Base-by-base conservation (phyloP, 2,888 invertebrate species). In the Lepidochrysops patricia region DNA sequence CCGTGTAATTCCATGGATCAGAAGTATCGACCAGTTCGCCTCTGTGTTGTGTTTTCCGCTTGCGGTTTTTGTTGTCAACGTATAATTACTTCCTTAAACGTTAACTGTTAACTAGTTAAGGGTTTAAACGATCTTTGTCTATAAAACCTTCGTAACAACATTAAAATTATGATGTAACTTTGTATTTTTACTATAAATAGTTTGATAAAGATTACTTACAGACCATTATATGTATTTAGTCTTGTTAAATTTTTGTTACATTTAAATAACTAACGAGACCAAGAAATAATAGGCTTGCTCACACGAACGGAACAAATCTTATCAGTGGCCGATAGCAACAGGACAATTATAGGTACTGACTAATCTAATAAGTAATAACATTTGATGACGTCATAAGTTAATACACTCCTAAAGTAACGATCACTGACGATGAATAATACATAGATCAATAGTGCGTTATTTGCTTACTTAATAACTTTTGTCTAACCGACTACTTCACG, bases 381-480 rank as follows among this genome's bases (percentile, higher is more conserved):
- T 27, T 6, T 13, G 34, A 49, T 59, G 34, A 59, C 52, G 59
- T 59, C 59, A 59, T 13, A 19, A 52, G 50, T 35, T 59, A 52
- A 59, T 58, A 64, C 58, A 61, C 61, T 68, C 72, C 66, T 69
- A 70, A 70, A 52, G 26, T 59, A 26, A 75, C 76, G 74, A 68
- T 75, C 76, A 77, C 77, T 77, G 74, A 69, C 70, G 71, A 79
- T 85, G 83, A 81, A 84, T 85, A 73, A 85, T 84, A 74, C 78
- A 84, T 82, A 68, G 69, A 64, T 66, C 67, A 67, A 68, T 73
- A 62, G 75, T 76, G 76, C 78, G 80, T 76, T 84, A 81, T 83
- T 78, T 81, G 81, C 76, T 86, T 84, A 84, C 83, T 84, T 84
- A 86, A 85, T 75, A 79, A 68, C 64, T 67, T 71, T 66, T 72